Base-by-base conservation (phyloP, 2,888 invertebrate genomes). In the Mycalesis mineus region DNA sequence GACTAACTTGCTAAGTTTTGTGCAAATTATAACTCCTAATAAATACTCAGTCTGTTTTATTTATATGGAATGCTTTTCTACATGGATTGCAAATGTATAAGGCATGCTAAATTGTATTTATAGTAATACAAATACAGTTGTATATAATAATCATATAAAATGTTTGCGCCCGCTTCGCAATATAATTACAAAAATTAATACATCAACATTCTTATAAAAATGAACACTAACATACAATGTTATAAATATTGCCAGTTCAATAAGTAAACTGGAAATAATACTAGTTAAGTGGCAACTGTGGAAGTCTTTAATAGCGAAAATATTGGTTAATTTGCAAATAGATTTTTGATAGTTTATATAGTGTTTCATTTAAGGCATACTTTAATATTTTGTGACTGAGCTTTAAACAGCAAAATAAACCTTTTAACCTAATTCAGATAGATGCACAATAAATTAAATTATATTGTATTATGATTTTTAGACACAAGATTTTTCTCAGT, bases 41-140 rank as follows among this genome's bases (percentile, higher is more conserved):
- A 54, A 36, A 57, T 57, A 58, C 48, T 62, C 62, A 62, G 62
- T 62, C 62, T 60, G 60, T 60, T 59, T 39, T 37, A 14, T 39
- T 57, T 54, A 39, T 33, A 51, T 57, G 62, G 62, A 62, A 62
- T 62, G 62, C 57, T 53, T 55, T 54, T 45, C 44, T 44, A 36
- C 11, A 40, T 47, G 29, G 28, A 39, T 47, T 57, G 54, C 49
- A 57, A 48, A 57, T 52, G 29, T 47, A 41, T 37, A 42, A 51
- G 51, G 36, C 47, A 57, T 56, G 42, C 29, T 44, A 56, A 56
- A 56, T 17, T 50, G 28, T 39, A 39, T 39, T 44, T 28, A 45
- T 53, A 53, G 41, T 37, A 56, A 48, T 55, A 40, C 47, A 51
- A 44, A 50, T 50, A 42, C 29, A 37, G 39, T 56, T 51, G 56